Evolutionary conservation across 2,888 invertebrate species (phyloP).

Genomic region (Mimumesa dahlbomi): DNA sequence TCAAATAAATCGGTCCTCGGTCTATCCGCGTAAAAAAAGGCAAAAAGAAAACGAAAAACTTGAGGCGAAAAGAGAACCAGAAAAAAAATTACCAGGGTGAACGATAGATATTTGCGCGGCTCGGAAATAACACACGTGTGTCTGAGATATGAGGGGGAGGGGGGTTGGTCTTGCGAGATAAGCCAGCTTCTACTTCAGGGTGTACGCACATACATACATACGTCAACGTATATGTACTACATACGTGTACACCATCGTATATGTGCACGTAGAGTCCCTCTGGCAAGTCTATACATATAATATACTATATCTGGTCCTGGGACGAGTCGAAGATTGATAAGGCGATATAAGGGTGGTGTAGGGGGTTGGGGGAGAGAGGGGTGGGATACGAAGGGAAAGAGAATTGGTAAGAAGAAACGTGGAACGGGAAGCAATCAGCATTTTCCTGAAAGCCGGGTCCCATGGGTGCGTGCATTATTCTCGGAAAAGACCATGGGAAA

Average conservation of each 20-base stretch:
- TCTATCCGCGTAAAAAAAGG: too few species aligned
- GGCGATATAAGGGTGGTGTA: too few species aligned
- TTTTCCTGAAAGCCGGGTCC: conserved; percentile 72
- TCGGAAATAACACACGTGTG: neutral
- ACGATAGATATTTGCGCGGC: conserved; percentile 6
- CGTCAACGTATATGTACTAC: neutral
- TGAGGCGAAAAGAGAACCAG: neutral
- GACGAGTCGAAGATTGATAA: conserved; percentile 61
- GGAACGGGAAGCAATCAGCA: conserved; percentile 73
- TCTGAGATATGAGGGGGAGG: too few species aligned
- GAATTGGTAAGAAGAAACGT: conserved; percentile 29
- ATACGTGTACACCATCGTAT: conserved; percentile 20
- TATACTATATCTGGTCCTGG: too few species aligned
- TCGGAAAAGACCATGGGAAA: conserved; percentile 60
- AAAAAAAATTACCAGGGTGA: too few species aligned
- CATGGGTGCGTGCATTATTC: conserved; percentile 66
- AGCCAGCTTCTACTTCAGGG: conserved; percentile 8
- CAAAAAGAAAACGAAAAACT: too few species aligned
- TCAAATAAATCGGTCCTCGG: too few species aligned
- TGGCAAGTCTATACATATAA: too few species aligned
- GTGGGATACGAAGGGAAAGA: conserved; percentile 24
- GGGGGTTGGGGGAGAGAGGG: neutral
- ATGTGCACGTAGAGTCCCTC: too few species aligned
- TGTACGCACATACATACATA: conserved; percentile 5
- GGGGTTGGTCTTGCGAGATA: conserved; percentile 36